These are phyloP conservation scores for Chelon auratus DNA, from an alignment of 2,797 vertebrate genomes.

Conservation along the genomic window DNA sequence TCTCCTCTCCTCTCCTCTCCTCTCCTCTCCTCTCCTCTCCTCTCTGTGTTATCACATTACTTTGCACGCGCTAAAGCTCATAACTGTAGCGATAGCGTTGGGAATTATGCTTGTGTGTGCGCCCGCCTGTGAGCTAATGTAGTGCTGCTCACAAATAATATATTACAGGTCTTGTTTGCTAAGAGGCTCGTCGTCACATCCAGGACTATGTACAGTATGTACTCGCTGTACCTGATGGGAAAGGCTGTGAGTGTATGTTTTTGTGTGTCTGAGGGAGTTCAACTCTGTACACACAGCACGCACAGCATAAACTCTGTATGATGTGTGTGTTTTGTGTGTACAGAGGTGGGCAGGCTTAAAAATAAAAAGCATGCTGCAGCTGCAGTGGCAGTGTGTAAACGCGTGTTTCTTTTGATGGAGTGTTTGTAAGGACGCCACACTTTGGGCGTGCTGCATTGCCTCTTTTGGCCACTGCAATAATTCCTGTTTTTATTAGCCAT, in stretches of 20 bases:
- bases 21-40: slow-evolving; percentile 36
- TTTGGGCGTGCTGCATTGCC: not conserved
- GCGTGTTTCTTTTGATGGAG: too few species aligned
- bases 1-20: slow-evolving; percentile 15
- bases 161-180: slow-evolving; percentile 54
- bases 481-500: not conserved
- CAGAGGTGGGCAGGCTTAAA: slow-evolving; percentile 12
- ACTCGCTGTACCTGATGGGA: not conserved
- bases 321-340: slow-evolving; percentile 19
- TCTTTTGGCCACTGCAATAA: not conserved
- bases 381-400: not conserved
- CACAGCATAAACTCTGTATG: too few species aligned
- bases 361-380: slow-evolving; percentile 24
- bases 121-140: slow-evolving; percentile 17
- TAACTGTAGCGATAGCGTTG: slow-evolving; percentile 30
- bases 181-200: slow-evolving; percentile 42
- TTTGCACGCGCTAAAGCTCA: slow-evolving; percentile 25
- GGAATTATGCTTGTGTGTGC: slow-evolving; percentile 31
- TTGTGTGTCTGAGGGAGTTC: not conserved
- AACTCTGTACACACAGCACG: too few species aligned
- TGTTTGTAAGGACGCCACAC: too few species aligned
- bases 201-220: slow-evolving; percentile 11
- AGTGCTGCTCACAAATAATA: slow-evolving; percentile 26
- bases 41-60: slow-evolving; percentile 46
- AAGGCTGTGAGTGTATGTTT: slow-evolving; percentile 5